These are phyloP conservation scores for Craterocephalus amniculus DNA, from an alignment of 2,797 vertebrate species.

Conservation along the genomic window DNA sequence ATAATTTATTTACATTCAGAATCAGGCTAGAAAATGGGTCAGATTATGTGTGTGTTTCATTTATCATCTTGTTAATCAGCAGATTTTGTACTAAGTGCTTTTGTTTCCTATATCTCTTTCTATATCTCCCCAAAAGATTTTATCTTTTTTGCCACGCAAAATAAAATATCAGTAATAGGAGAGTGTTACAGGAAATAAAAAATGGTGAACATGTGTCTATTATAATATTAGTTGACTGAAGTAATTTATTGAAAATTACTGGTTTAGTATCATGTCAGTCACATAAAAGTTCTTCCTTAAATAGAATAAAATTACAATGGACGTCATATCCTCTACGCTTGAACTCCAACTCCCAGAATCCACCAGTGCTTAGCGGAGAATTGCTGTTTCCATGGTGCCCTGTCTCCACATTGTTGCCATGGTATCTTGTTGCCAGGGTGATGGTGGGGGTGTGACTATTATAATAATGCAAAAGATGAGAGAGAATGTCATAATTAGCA, in stretches of 20 bases:
- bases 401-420: constrained; percentile 64
- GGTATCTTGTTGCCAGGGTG: constrained; percentile 71
- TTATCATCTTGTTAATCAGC: not conserved
- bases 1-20: too few species aligned
- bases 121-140: not conserved
- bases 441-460: constrained; percentile 63
- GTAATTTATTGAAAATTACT: not conserved
- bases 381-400: constrained; percentile 76
- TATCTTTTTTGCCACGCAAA: not conserved
- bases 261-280: not conserved
- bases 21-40: too few species aligned
- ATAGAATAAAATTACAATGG: not conserved
- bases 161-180: not conserved
- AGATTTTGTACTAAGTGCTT: not conserved
- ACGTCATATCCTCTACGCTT: constrained; percentile 9
- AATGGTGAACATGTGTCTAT: too few species aligned
- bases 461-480: constrained; percentile 78
- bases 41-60: too few species aligned
- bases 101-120: too few species aligned
- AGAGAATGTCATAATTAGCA: constrained; percentile 78
- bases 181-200: too few species aligned
- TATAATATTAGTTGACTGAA: too few species aligned
- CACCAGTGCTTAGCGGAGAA: constrained; percentile 31
- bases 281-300: not conserved
- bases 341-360: constrained; percentile 63